Percentiles rank a stretch among this genome's conserved stretches.
phyloP scores from a whole-genome alignment of 2,888 invertebrate genomes.

The Tuta absoluta region DNA sequence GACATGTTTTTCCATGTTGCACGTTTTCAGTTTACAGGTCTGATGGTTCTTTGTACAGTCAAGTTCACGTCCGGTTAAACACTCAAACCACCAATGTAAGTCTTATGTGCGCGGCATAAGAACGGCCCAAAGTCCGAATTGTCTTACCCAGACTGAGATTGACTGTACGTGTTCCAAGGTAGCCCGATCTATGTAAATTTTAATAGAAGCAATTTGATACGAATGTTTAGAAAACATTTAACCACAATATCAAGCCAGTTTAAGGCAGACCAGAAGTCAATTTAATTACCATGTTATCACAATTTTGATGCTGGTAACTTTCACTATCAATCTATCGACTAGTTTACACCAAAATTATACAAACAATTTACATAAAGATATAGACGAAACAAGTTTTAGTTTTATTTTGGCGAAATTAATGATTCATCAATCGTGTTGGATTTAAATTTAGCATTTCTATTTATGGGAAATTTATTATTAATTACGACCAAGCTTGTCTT shows the following conservation, averaged over 20 bases:
- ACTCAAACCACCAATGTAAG: too few relatives aligned
- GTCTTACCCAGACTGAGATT: too few relatives aligned
- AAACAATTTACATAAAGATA: constrained; percentile 11
- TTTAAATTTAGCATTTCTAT: neutral
- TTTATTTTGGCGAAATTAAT: neutral
- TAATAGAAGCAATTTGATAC: too few relatives aligned
- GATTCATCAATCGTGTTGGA: neutral
- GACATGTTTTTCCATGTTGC: too few relatives aligned
- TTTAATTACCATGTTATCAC: neutral
- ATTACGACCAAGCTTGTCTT: neutral
- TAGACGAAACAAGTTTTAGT: constrained; percentile 8
- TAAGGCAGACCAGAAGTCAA: neutral
- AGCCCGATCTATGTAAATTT: too few relatives aligned
- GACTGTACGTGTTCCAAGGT: too few relatives aligned
- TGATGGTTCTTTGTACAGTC: too few relatives aligned
- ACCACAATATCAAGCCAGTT: neutral
- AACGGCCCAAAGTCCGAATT: too few relatives aligned
- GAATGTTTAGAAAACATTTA: too few relatives aligned
- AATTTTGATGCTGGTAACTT: constrained; percentile 36
- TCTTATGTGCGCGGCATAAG: too few relatives aligned
- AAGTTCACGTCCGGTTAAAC: too few relatives aligned
- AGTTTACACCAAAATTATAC: constrained; percentile 26
- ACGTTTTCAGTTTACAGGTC: too few relatives aligned
- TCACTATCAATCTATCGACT: constrained; percentile 36
- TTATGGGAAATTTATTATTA: constrained; percentile 14